These are phyloP conservation scores for Melanotaenia trifasciata DNA, from an alignment of 2,797 vertebrate species.

Conservation along the genomic window DNA sequence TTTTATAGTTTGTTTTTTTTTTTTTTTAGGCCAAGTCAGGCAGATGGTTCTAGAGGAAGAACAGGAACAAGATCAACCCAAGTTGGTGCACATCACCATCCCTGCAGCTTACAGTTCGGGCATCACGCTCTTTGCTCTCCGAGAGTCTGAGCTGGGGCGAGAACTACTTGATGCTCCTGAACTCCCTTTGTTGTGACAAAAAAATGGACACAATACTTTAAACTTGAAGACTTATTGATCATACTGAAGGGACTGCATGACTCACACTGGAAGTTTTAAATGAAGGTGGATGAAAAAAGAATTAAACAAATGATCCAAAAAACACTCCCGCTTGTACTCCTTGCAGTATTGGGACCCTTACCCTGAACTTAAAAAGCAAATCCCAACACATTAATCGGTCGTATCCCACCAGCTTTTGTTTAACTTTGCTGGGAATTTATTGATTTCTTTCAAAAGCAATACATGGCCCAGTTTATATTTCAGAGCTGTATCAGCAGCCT, in stretches of 20 bases:
- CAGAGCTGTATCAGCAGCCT: constrained; percentile 23
- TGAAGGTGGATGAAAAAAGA: background rate
- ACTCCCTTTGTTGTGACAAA: constrained; percentile 66
- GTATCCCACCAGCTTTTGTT: constrained; percentile 7
- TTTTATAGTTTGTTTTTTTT: background rate
- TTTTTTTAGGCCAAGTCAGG: constrained; percentile 76
- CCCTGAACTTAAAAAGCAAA: background rate
- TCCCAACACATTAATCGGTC: constrained; percentile 9
- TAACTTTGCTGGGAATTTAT: constrained; percentile 35
- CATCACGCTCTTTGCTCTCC: constrained; percentile 77
- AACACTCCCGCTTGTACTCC: background rate
- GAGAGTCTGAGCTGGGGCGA: constrained; percentile 58
- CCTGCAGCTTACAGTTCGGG: constrained; percentile 85
- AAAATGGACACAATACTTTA: background rate
- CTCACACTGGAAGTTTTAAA: background rate
- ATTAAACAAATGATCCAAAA: background rate
- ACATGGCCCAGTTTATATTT: constrained; percentile 30
- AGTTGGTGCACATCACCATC: constrained; percentile 72
- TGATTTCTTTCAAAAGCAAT: constrained; percentile 40
- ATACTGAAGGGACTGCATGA: background rate
- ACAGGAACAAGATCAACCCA: constrained; percentile 20
- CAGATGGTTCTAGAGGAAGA: constrained; percentile 71
- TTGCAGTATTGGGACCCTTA: constrained; percentile 1
- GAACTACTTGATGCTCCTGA: constrained; percentile 73
- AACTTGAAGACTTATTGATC: background rate